phyloP scores from a whole-genome alignment of 2,113 vertebrate genomes.

The Aegypius monachus region DNA sequence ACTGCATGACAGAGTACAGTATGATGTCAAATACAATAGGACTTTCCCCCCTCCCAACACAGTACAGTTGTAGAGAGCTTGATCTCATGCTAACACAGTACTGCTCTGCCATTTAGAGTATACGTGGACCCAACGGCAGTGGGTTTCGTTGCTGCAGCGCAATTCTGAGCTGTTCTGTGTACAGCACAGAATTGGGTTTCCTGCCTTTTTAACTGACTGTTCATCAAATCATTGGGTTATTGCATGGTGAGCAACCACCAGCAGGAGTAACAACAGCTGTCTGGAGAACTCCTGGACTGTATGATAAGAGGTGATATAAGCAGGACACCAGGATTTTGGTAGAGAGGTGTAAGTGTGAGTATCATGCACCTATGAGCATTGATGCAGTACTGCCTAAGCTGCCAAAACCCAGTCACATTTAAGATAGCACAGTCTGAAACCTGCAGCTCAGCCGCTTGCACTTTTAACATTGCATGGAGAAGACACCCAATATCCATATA shows the following conservation, averaged over 20 bases:
- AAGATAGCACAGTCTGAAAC: neutral
- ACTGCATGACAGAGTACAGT: neutral
- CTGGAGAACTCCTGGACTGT: neutral
- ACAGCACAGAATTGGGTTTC: neutral
- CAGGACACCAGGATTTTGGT: neutral
- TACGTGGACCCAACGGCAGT: fast-evolving
- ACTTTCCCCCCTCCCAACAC: neutral
- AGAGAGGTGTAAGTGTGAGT: neutral
- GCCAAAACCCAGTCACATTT: neutral
- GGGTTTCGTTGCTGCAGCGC: neutral
- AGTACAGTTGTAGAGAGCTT: neutral
- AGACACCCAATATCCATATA: fast-evolving
- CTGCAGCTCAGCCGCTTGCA: neutral
- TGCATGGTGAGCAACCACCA: neutral
- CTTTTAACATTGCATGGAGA: neutral
- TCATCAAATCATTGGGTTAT: neutral
- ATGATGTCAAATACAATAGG: neutral
- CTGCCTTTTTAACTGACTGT: neutral
- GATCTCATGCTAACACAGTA: neutral
- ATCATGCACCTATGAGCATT: neutral
- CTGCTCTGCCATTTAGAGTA: neutral
- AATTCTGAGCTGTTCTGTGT: neutral
- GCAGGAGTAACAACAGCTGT: neutral
- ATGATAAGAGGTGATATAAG: neutral
- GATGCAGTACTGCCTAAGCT: neutral